phyloP scores from a whole-genome alignment of 2,797 vertebrate genomes.

The Aldrovandia affinis region DNA sequence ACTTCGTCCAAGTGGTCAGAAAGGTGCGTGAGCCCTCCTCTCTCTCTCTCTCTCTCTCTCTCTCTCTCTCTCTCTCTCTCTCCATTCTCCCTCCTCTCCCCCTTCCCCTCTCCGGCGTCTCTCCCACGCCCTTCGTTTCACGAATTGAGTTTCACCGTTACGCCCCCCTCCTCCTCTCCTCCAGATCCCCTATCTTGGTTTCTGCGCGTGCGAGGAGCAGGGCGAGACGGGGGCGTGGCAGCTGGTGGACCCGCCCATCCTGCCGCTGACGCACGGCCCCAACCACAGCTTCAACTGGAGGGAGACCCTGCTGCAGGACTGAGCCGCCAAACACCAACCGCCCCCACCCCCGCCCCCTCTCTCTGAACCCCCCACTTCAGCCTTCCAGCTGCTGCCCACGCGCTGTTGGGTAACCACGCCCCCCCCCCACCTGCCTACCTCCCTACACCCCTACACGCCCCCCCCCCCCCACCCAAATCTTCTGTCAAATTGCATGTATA shows the following conservation, averaged over 20 bases:
- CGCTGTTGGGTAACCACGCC: slow-evolving; percentile 59
- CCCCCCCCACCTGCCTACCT: slow-evolving; percentile 61
- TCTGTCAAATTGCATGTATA: slow-evolving; percentile 28
- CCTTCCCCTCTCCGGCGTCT: not conserved
- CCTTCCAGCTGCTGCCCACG: slow-evolving; percentile 27
- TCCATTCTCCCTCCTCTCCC: not conserved
- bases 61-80: not conserved
- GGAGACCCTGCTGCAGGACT: slow-evolving; percentile 92
- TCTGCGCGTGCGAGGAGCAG: slow-evolving; percentile 95
- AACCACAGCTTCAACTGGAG: slow-evolving; percentile 99
- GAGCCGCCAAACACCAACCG: slow-evolving; percentile 44
- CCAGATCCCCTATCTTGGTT: slow-evolving; percentile 97
- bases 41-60: not conserved
- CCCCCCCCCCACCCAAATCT: slow-evolving; percentile 45
- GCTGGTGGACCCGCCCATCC: slow-evolving; percentile 93
- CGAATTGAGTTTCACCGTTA: slow-evolving; percentile 14
- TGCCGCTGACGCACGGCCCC: slow-evolving; percentile 96
- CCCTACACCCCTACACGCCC: slow-evolving; percentile 47
- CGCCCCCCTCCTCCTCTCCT: not conserved
- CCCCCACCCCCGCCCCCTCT: slow-evolving; percentile 18
- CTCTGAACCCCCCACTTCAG: slow-evolving; percentile 21
- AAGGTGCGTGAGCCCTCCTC: slow-evolving; percentile 76
- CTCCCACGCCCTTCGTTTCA: not conserved
- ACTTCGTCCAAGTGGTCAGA: slow-evolving; percentile 97
- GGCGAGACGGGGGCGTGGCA: slow-evolving; percentile 95